phyloP scores from a whole-genome alignment of 2,797 vertebrate genomes.

The Danio choprae region DNA sequence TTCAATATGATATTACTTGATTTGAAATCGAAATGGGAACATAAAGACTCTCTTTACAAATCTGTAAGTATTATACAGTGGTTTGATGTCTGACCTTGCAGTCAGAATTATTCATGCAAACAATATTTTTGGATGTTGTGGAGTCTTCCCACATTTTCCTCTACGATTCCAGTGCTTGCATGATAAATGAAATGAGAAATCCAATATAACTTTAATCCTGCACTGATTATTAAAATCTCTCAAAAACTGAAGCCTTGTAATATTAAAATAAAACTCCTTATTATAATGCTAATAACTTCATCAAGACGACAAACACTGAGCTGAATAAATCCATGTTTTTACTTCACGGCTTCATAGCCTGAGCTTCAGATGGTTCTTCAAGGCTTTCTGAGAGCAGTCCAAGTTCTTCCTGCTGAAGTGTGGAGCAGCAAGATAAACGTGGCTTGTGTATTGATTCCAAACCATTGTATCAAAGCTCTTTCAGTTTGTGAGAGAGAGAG shows the following conservation, averaged over 20 bases:
- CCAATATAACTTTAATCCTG: background rate
- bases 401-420: background rate
- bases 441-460: constrained; percentile 27
- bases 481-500: constrained; percentile 6
- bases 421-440: background rate
- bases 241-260: background rate
- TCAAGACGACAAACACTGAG: background rate
- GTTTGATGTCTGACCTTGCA: background rate
- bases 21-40: background rate
- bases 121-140: background rate
- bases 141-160: background rate
- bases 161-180: background rate
- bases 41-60: background rate
- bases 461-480: constrained; percentile 27
- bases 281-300: background rate
- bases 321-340: background rate
- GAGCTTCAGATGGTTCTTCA: background rate
- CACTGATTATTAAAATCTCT: background rate
- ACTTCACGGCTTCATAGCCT: background rate
- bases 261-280: background rate
- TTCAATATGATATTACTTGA: background rate
- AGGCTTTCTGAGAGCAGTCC: constrained; percentile 5
- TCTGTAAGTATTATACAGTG: background rate
- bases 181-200: background rate
- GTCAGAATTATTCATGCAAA: constrained; percentile 16